Evolutionary conservation across 2,113 vertebrate species (phyloP).

Genomic region (Symphodus melops): DNA sequence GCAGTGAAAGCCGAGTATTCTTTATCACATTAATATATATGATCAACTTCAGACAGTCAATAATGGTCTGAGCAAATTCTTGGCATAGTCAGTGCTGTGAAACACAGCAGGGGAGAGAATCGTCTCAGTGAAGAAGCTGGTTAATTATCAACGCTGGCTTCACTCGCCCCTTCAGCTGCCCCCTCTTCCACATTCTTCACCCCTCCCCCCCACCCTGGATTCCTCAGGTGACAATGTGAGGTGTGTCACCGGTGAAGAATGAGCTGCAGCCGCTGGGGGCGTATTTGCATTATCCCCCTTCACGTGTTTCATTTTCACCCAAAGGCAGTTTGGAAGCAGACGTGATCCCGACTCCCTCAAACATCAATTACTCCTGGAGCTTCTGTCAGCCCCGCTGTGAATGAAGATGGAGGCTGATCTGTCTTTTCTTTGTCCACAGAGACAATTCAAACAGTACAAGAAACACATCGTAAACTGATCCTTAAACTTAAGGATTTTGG

Average conservation of each 20-base stretch:
- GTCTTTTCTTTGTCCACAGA: background rate
- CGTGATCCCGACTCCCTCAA: background rate
- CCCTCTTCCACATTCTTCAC: conserved; percentile 31
- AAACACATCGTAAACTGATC: background rate
- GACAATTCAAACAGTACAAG: background rate
- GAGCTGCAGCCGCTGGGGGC: conserved; percentile 17
- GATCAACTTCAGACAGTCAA: conserved; percentile 23
- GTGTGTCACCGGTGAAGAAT: conserved; percentile 58
- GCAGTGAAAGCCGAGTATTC: conserved; percentile 43
- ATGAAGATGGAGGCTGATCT: conserved; percentile 12
- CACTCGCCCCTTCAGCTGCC: conserved; percentile 1
- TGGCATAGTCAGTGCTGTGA: conserved; percentile 38
- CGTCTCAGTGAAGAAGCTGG: conserved; percentile 37
- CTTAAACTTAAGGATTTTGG: background rate
- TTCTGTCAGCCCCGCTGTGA: background rate
- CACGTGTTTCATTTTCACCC: conserved; percentile 1
- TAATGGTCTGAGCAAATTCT: conserved; percentile 45
- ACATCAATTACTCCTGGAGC: conserved; percentile 8
- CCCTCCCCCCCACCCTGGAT: conserved; percentile 12
- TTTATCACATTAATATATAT: conserved; percentile 42
- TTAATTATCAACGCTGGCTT: conserved; percentile 63
- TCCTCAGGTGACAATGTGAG: conserved; percentile 57
- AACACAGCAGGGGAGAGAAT: conserved; percentile 24
- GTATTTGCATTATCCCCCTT: conserved; percentile 11
- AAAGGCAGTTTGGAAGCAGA: conserved; percentile 11